Conservation (phyloP, 2,888 invertebrate genomes). For the Serrognathus titanus region DNA sequence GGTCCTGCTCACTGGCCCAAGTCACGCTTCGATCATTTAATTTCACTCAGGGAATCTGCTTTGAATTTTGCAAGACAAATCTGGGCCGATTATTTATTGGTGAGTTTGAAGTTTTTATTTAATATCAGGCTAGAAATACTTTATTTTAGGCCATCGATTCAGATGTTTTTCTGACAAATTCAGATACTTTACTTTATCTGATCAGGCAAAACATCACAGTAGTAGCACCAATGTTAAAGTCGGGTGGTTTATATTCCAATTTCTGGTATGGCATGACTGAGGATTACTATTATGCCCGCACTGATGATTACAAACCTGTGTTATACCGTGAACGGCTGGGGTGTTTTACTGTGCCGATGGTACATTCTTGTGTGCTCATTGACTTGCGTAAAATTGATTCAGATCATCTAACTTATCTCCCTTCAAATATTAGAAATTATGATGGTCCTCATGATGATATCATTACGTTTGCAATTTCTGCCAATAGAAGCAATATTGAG, state of each 20-base stretch:
- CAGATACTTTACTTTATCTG: slow-evolving; percentile 59
- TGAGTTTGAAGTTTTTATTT: slow-evolving; percentile 50
- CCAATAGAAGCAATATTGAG: slow-evolving; percentile 62
- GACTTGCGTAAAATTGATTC: slow-evolving; percentile 60
- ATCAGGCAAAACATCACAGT: slow-evolving; percentile 62
- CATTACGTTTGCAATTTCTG: slow-evolving; percentile 84
- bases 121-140: slow-evolving; percentile 6
- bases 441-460: slow-evolving; percentile 81
- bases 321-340: slow-evolving; percentile 66
- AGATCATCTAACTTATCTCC: slow-evolving; percentile 70
- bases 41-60: slow-evolving; percentile 73
- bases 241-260: slow-evolving; percentile 88
- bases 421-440: slow-evolving; percentile 59
- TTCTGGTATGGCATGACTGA: slow-evolving; percentile 94
- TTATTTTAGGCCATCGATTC: slow-evolving; percentile 74
- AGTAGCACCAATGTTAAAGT: slow-evolving; percentile 81
- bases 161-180: slow-evolving; percentile 76
- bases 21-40: slow-evolving; percentile 73
- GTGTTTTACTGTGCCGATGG: slow-evolving; percentile 84
- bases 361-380: slow-evolving; percentile 83
- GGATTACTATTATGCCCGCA: slow-evolving; percentile 78
- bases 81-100: slow-evolving; percentile 90
- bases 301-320: slow-evolving; percentile 81
- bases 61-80: slow-evolving; percentile 65
- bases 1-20: slow-evolving; percentile 72